Evolutionary conservation across 92 coral and sea anemone genomes (phyloP).

Genomic region (Umimayanthus chanpuru): DNA sequence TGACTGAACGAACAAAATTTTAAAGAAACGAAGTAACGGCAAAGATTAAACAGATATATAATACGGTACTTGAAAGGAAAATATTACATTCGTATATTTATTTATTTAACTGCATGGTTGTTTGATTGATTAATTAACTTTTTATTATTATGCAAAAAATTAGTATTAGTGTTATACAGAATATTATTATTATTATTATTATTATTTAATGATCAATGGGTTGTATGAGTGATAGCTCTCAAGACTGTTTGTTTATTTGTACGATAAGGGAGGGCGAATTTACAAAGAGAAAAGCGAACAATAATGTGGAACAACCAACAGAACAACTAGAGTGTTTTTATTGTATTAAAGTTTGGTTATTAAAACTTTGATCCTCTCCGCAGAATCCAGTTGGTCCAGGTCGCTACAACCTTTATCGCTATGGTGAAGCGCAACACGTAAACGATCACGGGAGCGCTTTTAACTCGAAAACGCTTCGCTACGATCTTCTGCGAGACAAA

Average conservation of each 20-base stretch:
- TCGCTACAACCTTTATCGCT: conserved; percentile 82
- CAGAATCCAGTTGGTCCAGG: conserved; percentile 99
- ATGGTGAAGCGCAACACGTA: conserved; percentile 85
- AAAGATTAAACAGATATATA: too few relatives aligned
- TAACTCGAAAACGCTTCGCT: conserved; percentile 84
- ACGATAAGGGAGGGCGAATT: background rate
- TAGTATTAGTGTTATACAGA: too few relatives aligned
- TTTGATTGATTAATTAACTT: background rate
- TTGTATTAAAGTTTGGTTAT: background rate
- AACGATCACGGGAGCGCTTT: conserved; percentile 91
- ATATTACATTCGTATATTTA: too few relatives aligned
- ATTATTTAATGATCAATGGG: background rate
- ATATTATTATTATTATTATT: too few relatives aligned
- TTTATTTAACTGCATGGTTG: too few relatives aligned
- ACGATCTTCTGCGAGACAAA: conserved; percentile 85
- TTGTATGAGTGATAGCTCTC: background rate
- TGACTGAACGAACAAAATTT: background rate
- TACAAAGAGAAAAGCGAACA: too few relatives aligned
- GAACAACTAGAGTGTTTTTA: background rate
- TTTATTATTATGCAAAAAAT: too few relatives aligned
- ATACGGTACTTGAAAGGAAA: too few relatives aligned
- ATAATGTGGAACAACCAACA: background rate
- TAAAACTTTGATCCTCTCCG: background rate
- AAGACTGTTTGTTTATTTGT: too few relatives aligned
- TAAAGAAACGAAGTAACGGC: background rate